phyloP scores from a whole-genome alignment of 2,888 invertebrate species.

The Thera britannica region DNA sequence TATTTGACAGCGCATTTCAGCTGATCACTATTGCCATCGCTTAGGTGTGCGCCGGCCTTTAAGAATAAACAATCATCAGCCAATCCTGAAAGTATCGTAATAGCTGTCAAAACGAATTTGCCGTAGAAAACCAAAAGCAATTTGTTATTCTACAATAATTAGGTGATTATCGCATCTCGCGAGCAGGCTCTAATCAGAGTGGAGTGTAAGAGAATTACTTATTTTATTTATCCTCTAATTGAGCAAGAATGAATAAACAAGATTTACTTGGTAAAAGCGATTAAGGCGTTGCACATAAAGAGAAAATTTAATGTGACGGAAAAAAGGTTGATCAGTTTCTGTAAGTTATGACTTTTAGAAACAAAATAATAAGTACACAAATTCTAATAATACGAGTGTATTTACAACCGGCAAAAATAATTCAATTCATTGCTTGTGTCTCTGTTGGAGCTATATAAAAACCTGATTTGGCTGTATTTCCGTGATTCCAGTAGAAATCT shows the following conservation, averaged over 20 bases:
- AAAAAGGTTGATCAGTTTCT: too few relatives aligned
- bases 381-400: too few relatives aligned
- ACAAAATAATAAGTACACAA: too few relatives aligned
- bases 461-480: too few relatives aligned
- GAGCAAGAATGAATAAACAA: conserved; percentile 75
- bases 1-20: too few relatives aligned
- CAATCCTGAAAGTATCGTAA: conserved; percentile 6
- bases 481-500: too few relatives aligned
- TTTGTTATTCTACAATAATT: conserved; percentile 63
- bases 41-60: too few relatives aligned
- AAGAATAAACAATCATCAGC: conserved; percentile 15
- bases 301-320: not conserved
- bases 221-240: conserved; percentile 77
- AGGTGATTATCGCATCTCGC: conserved; percentile 67
- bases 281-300: not conserved
- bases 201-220: conserved; percentile 76
- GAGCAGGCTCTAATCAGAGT: conserved; percentile 63
- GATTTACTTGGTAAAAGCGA: conserved; percentile 66
- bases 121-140: conserved; percentile 50
- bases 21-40: too few relatives aligned
- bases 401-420: too few relatives aligned
- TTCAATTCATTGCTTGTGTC: too few relatives aligned
- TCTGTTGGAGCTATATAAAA: too few relatives aligned
- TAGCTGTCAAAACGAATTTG: conserved; percentile 25
- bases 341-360: too few relatives aligned